Evolutionary conservation across 23 tunicate species (phyloP), one percentile per base, ranked within the genome.

Genomic region (Styela clava): DNA sequence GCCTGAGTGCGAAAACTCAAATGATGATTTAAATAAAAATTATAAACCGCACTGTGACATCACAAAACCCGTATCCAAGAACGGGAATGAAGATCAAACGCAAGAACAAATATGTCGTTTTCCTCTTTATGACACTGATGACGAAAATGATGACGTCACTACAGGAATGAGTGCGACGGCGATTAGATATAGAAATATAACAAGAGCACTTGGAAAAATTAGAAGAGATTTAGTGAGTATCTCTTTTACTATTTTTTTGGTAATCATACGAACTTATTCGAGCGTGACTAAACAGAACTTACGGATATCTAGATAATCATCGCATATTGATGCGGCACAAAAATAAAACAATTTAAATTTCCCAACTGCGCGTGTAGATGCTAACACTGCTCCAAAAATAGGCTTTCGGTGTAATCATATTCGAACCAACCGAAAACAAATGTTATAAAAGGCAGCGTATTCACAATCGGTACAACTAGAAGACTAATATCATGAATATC

Each of bases 171-270:
- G 64, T 31, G 65, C 21, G 29, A 52, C 23, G 30, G 79, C 27
- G 62, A 79, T 81, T 0, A 68, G 97, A 63, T 91, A 83, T 77
- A 32, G 76, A 29, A 82, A 62, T 18, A 79, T 91, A 2, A 74
- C 81, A 24, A 84, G 82, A 52, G 74, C 78, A 63, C 70, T 91
- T 22, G 87, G 79, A 51, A 77, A 79, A 64, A 68, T 91, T 16
- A 79, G 97, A 63, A 35, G 90, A 30, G 97, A 91, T 34, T 69
- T 91, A 90, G 97, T 91, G 35, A 83, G 97, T 52, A 19, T 19
- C 64, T 19, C 20, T 21, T 61, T 61, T 61, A 19, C 19, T 61
- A 61, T 61, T 61, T 19, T 61, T 61, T 19, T 19, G 20, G 64
- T 21, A 61, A 61, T 61, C 19, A n/a, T n/a, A n/a, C 18, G 62